Evolutionary conservation across 2,113 vertebrate genomes (phyloP), one percentile per base, ranked within the genome.

Genomic region (Periophthalmodon schlosseri): DNA sequence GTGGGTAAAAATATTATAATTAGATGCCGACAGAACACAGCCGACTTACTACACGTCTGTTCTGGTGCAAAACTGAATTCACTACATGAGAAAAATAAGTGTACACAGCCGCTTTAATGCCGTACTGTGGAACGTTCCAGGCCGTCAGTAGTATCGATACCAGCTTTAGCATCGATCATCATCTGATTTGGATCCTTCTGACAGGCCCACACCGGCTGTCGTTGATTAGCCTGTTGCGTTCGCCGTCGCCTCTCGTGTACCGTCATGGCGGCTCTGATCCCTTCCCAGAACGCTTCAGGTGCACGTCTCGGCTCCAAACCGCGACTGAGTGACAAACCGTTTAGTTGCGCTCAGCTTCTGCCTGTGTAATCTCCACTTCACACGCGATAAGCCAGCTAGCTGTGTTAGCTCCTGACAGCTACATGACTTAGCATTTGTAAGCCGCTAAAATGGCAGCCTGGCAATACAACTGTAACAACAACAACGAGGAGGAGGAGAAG

Each of bases 331-430:
- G 63, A 65, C 63, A 65, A 65, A 65, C 18, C 63, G 20, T 65
- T 65, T 65, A 65, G 63, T 65, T 18, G 34, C 63, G 63, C 63
- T 39, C 63, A n/a, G 63, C 63, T n/a, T 18, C 63, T 11, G 34
- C 63, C 20, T 20, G 63, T n/a, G 63, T 65, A 65, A 65, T 65
- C 63, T 65, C 63, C 34, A 39, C 63, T 39, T 11, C 63, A 65
- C 34, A n/a, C 33, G 34, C 63, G 63, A 65, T 65, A 65, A 65
- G 63, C 63, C 63, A 39, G 63, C 63, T 65, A 65, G 33, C 63
- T 3, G 18, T 39, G 63, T 65, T 65, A 65, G 63, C 63, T n/a
- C 34, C 9, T 65, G 63, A 65, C 63, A 65, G 63, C 63, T n/a
- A 65, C 63, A 65, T 39, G 63, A 39, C 63, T n/a, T n/a, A 65